Base-by-base conservation (phyloP, 2,888 invertebrate genomes). In the Dolomedes plantarius region DNA sequence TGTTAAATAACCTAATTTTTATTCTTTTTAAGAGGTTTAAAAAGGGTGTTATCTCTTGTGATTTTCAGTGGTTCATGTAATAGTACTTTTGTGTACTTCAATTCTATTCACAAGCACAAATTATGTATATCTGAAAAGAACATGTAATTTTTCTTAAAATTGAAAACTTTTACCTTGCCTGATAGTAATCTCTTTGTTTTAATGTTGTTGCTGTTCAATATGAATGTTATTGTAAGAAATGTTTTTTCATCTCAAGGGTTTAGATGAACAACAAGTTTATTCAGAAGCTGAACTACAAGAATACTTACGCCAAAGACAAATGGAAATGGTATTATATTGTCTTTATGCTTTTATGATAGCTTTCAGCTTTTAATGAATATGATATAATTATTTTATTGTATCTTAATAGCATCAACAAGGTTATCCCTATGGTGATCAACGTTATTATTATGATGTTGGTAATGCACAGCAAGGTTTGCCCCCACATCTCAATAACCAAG, bases 261-360 rank as follows among this genome's bases (percentile, higher is more conserved):
- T 98, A 5, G 97, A 98, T 90, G 95, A 97, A 89, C 94, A 97
- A 89, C 94, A 94, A 89, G 94, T 95, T 39, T 98, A 95, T 91
- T 94, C 96, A 0, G 95, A 95, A 89, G 94, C 96, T 85, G 98
- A 99, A 90, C 96, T 96, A 89, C 93, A 95, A 75, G 94, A 94
- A 89, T 97, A 94, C 89, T 94, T 95, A 90, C 93, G 92, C 31
- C 92, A 93, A 69, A 93, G 94, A 13, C 93, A 94, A 83, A 94
- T 94, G 87, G 95, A 95, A 91, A 91, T 95, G 50, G 93, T 93
- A 90, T 93, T 93, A 88, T 91, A 95, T 93, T 90, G 92, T 93
- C 92, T 28, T 27, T 27, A 16, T 28, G 68, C n/a, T n/a, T n/a
- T n/a, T n/a, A n/a, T n/a, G n/a, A n/a, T n/a, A 7, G 27, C 16